Conservation (phyloP, 2,888 invertebrate genomes). For the Drosophila formosana region DNA sequence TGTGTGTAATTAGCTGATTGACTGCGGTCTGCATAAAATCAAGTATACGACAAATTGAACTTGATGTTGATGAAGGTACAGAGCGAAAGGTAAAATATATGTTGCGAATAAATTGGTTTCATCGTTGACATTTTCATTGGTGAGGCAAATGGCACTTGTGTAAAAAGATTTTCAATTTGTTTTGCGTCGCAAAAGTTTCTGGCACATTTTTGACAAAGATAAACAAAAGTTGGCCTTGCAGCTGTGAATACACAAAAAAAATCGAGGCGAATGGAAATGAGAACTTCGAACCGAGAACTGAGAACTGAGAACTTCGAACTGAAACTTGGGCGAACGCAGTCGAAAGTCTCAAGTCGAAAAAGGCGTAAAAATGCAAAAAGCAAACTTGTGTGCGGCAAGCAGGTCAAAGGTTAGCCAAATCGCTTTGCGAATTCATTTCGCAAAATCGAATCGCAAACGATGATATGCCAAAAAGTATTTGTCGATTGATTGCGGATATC, state of each 20-base stretch:
- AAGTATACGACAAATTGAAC: slow-evolving; percentile 35
- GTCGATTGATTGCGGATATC: background rate
- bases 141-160: slow-evolving; percentile 6
- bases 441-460: background rate
- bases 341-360: background rate
- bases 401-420: background rate
- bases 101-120: slow-evolving; percentile 29
- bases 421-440: background rate
- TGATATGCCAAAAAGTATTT: background rate
- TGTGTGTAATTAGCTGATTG: slow-evolving; percentile 38
- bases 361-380: slow-evolving; percentile 2
- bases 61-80: slow-evolving; percentile 30
- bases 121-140: slow-evolving; percentile 45
- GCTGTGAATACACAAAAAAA: background rate
- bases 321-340: background rate
- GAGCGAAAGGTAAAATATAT: slow-evolving; percentile 5
- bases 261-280: background rate
- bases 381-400: background rate
- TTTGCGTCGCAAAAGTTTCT: slow-evolving; percentile 56
- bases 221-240: slow-evolving; percentile 48
- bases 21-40: slow-evolving; percentile 38
- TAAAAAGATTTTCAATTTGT: slow-evolving; percentile 72
- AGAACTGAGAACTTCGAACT: background rate
- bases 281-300: background rate
- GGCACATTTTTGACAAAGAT: slow-evolving; percentile 70